Evolutionary conservation across 1,140 invertebrate species (phyloP), one percentile per base, ranked within the genome.

Genomic region (Calliopsis andreniformis): DNA sequence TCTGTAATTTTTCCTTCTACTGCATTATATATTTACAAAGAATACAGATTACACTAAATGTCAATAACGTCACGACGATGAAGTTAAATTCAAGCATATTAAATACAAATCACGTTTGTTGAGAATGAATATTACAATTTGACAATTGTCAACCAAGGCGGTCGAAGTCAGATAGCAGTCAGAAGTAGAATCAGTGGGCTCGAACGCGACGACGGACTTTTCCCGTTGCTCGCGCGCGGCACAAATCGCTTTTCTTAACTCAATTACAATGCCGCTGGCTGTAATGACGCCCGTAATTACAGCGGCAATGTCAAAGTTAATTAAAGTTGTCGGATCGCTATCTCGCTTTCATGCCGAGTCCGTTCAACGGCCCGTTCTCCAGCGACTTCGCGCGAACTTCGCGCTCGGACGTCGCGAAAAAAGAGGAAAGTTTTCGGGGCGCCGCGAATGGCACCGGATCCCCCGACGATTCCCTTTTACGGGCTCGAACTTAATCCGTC

Each of bases 281-380:
- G 83, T 84, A 84, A 84, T 80, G 83, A 84, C 78, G 78, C 72
- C 47, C 78, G 69, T 78, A 84, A 84, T 84, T 84, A 80, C 78
- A 73, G 53, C 82, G 82, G 83, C 83, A 84, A 84, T 84, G 83
- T 84, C 83, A 84, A 84, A 84, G 83, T 84, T 84, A 84, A 84
- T 84, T 84, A 84, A 84, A 84, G 72, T 84, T 83, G 83, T 84
- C 73, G 83, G 83, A 84, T 84, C 78, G 73, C 82, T 83, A 84
- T 84, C 83, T 83, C 53, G 83, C 81, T 84, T 84, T 84, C 83
- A 77, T 84, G 83, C 68, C 68, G 80, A 76, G 59, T 70, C 70
- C 76, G 56, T 55, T 77, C 81, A 66, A 42, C 79, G 79, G 35
- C 35, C 35, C 28, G 35, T 82, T 83, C 64, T 73, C 39, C 62